These are phyloP conservation scores for Drosophila mulleri DNA, from an alignment of 2,888 invertebrate genomes.

Conservation along the genomic window DNA sequence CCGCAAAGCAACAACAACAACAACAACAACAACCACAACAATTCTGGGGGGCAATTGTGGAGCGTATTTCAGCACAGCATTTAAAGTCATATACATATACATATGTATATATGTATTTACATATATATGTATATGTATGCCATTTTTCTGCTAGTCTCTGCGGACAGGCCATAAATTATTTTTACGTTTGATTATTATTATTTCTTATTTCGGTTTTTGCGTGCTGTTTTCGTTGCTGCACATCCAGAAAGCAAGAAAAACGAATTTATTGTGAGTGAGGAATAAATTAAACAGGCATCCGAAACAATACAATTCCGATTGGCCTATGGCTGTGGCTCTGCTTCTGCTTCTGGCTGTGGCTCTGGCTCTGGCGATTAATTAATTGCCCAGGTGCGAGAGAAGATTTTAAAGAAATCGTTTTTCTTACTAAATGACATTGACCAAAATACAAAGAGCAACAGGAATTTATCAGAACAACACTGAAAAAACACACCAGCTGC, in stretches of 20 bases:
- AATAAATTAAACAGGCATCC: slow-evolving; percentile 72
- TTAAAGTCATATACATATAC: slow-evolving; percentile 36
- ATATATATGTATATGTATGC: slow-evolving; percentile 1
- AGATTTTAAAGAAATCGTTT: slow-evolving; percentile 1
- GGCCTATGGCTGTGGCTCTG: neutral
- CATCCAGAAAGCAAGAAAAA: slow-evolving; percentile 25
- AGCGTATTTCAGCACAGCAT: slow-evolving; percentile 50
- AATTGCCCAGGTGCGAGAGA: slow-evolving; percentile 51
- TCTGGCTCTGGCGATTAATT: slow-evolving; percentile 39
- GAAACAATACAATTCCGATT: slow-evolving; percentile 39
- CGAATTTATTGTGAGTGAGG: slow-evolving; percentile 67
- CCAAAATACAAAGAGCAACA: neutral
- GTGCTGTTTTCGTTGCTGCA: slow-evolving; percentile 61
- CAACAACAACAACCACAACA: neutral
- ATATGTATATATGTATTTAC: neutral
- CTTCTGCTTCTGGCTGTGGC: too few species aligned
- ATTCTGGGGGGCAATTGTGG: slow-evolving; percentile 39
- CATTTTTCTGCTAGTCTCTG: slow-evolving; percentile 55
- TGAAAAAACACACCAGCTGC: neutral
- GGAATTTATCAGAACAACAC: neutral
- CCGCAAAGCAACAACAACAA: slow-evolving; percentile 27
- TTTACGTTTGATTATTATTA: slow-evolving; percentile 78
- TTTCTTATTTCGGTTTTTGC: slow-evolving; percentile 61
- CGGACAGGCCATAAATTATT: slow-evolving; percentile 74
- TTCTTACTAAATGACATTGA: slow-evolving; percentile 26